Percentiles rank a stretch among this genome's conserved stretches.
Evolutionary conservation across 2,113 vertebrate genomes (phyloP).

Genomic region (Aphyosemion australe): DNA sequence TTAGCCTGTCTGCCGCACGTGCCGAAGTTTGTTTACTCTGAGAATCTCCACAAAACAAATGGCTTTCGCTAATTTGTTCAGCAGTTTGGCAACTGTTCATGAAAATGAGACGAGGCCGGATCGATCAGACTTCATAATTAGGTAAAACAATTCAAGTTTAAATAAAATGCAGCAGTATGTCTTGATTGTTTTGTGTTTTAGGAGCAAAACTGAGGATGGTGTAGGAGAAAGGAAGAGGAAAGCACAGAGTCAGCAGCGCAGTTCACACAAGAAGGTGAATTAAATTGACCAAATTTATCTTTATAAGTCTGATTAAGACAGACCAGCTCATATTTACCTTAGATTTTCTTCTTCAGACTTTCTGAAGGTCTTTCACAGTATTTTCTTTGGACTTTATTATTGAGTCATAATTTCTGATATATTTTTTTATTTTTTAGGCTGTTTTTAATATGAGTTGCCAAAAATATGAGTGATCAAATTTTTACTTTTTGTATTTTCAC

Average conservation of each 20-base stretch:
- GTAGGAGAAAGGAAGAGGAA: slow-evolving; percentile 39
- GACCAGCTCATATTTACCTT: no score
- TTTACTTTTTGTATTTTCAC: background rate
- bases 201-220: background rate
- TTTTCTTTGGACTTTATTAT: no score
- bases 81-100: slow-evolving; percentile 10
- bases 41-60: slow-evolving; percentile 20
- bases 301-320: no score
- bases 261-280: slow-evolving; percentile 26
- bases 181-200: background rate
- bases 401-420: no score
- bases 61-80: slow-evolving; percentile 61
- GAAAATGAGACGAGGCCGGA: background rate
- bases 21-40: background rate
- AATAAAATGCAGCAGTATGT: no score
- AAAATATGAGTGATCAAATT: background rate
- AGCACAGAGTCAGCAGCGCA: background rate
- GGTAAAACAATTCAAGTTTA: slow-evolving; percentile 24
- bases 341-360: no score
- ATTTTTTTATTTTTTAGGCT: no score
- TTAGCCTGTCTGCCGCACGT: background rate
- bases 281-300: no score
- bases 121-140: background rate
- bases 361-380: no score
- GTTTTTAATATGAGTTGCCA: background rate